Evolutionary conservation across 2,113 vertebrate genomes (phyloP).

Genomic region (Varanus komodoensis): DNA sequence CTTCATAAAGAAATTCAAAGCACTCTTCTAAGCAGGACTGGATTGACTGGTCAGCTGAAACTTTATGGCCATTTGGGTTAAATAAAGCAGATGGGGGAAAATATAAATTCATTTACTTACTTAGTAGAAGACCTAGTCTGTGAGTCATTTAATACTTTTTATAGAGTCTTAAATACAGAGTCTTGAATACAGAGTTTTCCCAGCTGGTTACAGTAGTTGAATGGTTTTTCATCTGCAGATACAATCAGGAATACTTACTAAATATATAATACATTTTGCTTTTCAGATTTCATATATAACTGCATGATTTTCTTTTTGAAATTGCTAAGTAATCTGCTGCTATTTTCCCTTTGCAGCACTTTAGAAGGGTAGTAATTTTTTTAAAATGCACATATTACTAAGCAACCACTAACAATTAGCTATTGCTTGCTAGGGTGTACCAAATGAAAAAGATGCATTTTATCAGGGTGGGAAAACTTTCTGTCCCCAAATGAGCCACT

Average conservation of each 20-base stretch:
- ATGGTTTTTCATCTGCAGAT: slow-evolving; percentile 38
- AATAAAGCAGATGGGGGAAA: slow-evolving; percentile 44
- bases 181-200: slow-evolving; percentile 56
- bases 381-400: neutral
- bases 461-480: neutral
- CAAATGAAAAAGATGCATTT: neutral
- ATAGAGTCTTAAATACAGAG: slow-evolving; percentile 53
- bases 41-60: slow-evolving; percentile 48
- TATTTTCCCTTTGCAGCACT: neutral
- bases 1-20: slow-evolving; percentile 36
- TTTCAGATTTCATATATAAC: slow-evolving; percentile 17
- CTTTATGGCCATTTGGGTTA: slow-evolving; percentile 46
- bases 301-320: neutral
- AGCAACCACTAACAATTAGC: neutral
- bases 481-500: neutral
- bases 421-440: neutral
- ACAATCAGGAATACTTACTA: slow-evolving; percentile 9
- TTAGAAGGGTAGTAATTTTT: neutral
- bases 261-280: neutral
- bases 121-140: slow-evolving; percentile 56
- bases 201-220: slow-evolving; percentile 43
- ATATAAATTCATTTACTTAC: slow-evolving; percentile 59
- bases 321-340: slow-evolving; percentile 31
- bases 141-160: slow-evolving; percentile 57
- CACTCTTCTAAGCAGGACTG: slow-evolving; percentile 22